Conservation (phyloP, 2,797 vertebrate genomes). For the Danionella dracula region DNA sequence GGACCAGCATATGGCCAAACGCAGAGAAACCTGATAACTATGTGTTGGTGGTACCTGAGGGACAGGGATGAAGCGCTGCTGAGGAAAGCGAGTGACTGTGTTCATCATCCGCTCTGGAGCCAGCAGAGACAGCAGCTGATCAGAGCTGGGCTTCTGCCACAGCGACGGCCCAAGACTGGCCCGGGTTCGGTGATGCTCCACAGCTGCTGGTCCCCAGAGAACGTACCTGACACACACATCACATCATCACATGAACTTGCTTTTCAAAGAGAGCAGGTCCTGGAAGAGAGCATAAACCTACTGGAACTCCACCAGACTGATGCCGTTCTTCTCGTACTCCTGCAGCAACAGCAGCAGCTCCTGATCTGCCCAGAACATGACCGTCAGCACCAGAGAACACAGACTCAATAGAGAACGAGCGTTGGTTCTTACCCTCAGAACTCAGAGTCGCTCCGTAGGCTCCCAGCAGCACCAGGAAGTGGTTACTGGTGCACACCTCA, state of each 20-base stretch:
- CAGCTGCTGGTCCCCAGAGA: constrained; percentile 86
- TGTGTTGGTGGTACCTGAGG: constrained; percentile 49
- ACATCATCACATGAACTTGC: neutral
- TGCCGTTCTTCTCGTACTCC: constrained; percentile 81
- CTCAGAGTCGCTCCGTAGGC: constrained; percentile 86
- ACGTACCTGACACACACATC: constrained; percentile 66
- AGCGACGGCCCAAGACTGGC: constrained; percentile 86
- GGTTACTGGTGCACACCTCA: constrained; percentile 74
- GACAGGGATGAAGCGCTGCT: constrained; percentile 69
- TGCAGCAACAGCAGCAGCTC: constrained; percentile 83
- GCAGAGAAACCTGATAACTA: constrained; percentile 25
- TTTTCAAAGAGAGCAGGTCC: too few relatives aligned
- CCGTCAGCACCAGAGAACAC: too few relatives aligned
- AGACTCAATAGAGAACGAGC: too few relatives aligned
- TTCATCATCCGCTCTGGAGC: constrained; percentile 75
- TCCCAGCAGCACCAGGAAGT: constrained; percentile 85
- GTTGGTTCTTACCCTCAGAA: constrained; percentile 67
- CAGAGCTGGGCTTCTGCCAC: constrained; percentile 86
- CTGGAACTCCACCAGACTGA: constrained; percentile 81
- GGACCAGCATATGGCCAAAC: too few relatives aligned
- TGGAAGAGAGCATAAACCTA: too few relatives aligned
- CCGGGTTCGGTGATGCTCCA: constrained; percentile 88
- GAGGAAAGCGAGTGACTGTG: constrained; percentile 81
- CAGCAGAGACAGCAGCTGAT: constrained; percentile 82
- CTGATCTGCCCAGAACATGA: constrained; percentile 76